These are phyloP conservation scores for Apis florea DNA, from an alignment of 1,140 invertebrate genomes.

Conservation along the genomic window DNA sequence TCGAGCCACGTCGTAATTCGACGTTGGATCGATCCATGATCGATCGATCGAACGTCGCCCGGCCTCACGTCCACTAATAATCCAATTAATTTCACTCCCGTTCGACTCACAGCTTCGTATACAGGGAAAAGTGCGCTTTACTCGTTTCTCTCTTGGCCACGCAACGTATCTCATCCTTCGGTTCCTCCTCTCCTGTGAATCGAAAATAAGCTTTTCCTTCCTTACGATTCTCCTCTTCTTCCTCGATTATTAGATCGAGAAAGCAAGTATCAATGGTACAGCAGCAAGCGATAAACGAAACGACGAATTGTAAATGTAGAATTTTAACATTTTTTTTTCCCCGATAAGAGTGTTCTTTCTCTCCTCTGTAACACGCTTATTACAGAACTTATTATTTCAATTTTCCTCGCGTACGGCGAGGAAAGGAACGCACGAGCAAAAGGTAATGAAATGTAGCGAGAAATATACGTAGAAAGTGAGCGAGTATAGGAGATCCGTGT, in stretches of 20 bases:
- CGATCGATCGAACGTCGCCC: slow-evolving; percentile 26
- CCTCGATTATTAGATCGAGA: too few relatives aligned
- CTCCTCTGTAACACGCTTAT: too few relatives aligned
- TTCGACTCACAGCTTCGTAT: not conserved
- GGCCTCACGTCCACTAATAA: slow-evolving; percentile 20
- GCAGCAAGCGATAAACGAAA: too few relatives aligned
- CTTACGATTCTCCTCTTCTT: too few relatives aligned
- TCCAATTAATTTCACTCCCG: slow-evolving; percentile 25
- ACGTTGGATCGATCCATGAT: slow-evolving; percentile 6
- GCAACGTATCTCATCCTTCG: not conserved
- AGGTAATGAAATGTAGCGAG: not conserved
- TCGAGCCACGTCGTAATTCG: not conserved
- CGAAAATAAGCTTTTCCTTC: too few relatives aligned
- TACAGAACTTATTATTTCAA: not conserved
- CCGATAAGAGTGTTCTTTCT: too few relatives aligned
- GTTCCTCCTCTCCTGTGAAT: too few relatives aligned
- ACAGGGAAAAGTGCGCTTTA: not conserved
- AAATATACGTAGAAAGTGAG: slow-evolving; percentile 8
- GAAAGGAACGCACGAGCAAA: not conserved
- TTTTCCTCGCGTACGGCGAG: too few relatives aligned
- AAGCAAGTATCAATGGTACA: too few relatives aligned
- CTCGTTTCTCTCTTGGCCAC: not conserved
- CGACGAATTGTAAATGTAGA: too few relatives aligned
- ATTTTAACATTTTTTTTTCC: too few relatives aligned
- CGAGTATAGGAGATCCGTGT: not conserved